Evolutionary conservation across 2,113 vertebrate species (phyloP).

Genomic region (Callionymus lyra): DNA sequence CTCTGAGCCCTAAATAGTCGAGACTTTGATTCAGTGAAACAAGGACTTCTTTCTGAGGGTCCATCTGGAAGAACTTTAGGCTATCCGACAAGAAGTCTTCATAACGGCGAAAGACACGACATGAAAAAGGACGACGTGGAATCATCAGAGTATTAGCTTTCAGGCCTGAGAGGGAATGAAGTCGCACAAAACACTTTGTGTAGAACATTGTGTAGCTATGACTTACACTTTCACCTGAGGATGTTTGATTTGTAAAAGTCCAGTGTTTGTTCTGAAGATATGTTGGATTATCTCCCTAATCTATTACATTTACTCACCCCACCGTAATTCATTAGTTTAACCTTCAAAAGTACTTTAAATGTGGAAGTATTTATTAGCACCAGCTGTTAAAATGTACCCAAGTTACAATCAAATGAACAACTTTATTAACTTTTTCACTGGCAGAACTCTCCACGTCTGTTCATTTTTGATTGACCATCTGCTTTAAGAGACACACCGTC

Average conservation of each 20-base stretch:
- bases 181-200: conserved; percentile 1
- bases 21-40: conserved; percentile 48
- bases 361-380: no score
- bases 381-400: no score
- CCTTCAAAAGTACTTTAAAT: no score
- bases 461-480: conserved; percentile 9
- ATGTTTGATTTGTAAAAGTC: no score
- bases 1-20: conserved; percentile 26
- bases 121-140: conserved; percentile 17
- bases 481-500: conserved; percentile 15
- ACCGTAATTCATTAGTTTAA: no score
- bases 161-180: conserved; percentile 6
- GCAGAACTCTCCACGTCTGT: background rate
- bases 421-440: no score
- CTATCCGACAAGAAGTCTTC: conserved; percentile 40
- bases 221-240: no score
- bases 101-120: conserved; percentile 10
- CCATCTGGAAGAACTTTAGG: conserved; percentile 64
- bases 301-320: no score
- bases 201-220: background rate
- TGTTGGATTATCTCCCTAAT: no score
- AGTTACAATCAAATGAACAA: no score
- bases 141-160: conserved; percentile 2
- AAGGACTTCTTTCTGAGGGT: conserved; percentile 40
- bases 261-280: no score